Conservation (phyloP, 2,113 vertebrate species). For the Muntiacus muntjak region DNA sequence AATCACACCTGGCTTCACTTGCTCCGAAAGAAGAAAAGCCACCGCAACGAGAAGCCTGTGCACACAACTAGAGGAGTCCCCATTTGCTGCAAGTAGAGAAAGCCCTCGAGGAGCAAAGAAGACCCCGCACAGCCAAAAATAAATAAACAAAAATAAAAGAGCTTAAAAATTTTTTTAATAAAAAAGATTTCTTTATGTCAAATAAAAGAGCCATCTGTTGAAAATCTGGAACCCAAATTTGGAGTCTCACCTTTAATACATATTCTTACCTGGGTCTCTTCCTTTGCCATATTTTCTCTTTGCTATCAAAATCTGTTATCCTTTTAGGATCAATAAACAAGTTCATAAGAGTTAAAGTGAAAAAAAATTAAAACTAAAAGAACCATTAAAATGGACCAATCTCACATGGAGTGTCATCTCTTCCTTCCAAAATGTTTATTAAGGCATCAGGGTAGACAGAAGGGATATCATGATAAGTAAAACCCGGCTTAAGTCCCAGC, state of each 20-base stretch:
- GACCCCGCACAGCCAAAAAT: fast-evolving
- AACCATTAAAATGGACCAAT: background rate
- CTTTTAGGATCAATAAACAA: background rate
- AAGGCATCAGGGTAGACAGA: background rate
- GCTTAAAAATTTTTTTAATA: background rate
- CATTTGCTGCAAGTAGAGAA: background rate
- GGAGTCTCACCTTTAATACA: background rate
- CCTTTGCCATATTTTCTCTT: background rate
- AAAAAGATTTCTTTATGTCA: background rate
- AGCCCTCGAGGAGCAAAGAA: background rate
- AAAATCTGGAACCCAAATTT: background rate
- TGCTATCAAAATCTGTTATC: background rate
- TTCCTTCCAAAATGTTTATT: background rate
- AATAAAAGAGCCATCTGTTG: background rate
- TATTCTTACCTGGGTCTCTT: background rate
- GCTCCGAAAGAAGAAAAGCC: background rate
- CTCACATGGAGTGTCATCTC: background rate
- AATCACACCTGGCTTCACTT: background rate
- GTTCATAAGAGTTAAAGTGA: background rate
- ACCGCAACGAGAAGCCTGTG: background rate
- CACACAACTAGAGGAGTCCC: background rate
- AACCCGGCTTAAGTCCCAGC: background rate
- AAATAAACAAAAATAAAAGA: background rate
- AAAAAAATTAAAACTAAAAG: background rate
- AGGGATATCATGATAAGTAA: background rate